Percentiles rank a stretch among this genome's conserved stretches.
These are phyloP conservation scores for Bursaphelenchus okinawaensis DNA, from an alignment of 2,888 invertebrate genomes.

Conservation along the genomic window DNA sequence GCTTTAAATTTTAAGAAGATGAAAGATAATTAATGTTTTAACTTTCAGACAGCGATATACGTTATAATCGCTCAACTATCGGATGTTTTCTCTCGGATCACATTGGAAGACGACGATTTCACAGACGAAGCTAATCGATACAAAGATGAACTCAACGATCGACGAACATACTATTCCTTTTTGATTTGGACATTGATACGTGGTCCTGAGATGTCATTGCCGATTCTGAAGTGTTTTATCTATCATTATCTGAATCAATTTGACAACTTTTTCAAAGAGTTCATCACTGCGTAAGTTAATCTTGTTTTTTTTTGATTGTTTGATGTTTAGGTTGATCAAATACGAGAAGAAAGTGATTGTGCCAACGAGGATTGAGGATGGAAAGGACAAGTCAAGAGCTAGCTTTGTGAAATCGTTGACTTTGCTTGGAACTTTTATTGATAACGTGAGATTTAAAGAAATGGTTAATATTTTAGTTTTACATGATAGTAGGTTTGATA, in stretches of 20 bases:
- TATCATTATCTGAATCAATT: constrained; percentile 1
- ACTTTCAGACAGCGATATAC: not conserved
- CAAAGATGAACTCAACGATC: not conserved
- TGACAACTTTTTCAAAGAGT: constrained; percentile 3
- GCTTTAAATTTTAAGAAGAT: no score
- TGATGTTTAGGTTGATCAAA: not conserved
- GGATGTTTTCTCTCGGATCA: not conserved
- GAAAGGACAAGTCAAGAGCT: no score
- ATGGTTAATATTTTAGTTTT: no score
- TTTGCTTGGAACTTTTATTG: constrained; percentile 7
- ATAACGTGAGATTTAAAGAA: not conserved
- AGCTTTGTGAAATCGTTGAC: constrained; percentile 1
- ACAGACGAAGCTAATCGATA: not conserved
- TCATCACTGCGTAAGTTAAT: constrained; percentile 4
- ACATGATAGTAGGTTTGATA: no score
- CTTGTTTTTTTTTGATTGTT: not conserved
- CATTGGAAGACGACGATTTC: not conserved
- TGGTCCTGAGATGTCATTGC: not conserved
- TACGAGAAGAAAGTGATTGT: constrained; percentile 5
- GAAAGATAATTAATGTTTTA: not conserved
- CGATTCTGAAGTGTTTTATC: constrained; percentile 7
- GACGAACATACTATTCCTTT: constrained; percentile 2
- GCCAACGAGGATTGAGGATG: no score
- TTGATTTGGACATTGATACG: constrained; percentile 2
- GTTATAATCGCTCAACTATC: not conserved